These are phyloP conservation scores for Lutjanus argentimaculatus DNA, from an alignment of 2,797 vertebrate genomes.

Conservation along the genomic window DNA sequence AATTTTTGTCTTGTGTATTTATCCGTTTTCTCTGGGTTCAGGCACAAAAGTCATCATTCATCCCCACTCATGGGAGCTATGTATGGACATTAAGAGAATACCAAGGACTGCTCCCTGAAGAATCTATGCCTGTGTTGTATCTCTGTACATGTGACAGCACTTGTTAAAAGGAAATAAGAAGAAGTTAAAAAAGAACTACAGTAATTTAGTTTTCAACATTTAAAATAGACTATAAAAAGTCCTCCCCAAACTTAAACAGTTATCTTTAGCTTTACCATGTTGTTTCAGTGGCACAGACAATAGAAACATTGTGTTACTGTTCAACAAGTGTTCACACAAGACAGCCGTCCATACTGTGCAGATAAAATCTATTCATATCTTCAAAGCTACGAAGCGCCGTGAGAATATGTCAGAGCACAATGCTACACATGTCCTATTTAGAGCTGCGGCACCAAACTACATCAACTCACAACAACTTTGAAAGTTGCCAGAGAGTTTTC, in stretches of 20 bases:
- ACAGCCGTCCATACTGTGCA: slow-evolving; percentile 39
- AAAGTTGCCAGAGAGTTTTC: slow-evolving; percentile 83
- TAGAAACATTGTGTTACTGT: slow-evolving; percentile 13
- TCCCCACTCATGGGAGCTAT: no score
- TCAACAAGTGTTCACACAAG: slow-evolving; percentile 50
- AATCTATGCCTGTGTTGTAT: no score
- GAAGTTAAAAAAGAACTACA: no score
- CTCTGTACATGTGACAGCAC: no score
- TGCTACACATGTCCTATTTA: slow-evolving; percentile 76
- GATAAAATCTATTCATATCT: slow-evolving; percentile 60
- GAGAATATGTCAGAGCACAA: slow-evolving; percentile 78
- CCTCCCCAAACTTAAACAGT: neutral
- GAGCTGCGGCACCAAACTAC: slow-evolving; percentile 66
- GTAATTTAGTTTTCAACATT: neutral
- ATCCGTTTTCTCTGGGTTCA: no score
- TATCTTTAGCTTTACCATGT: slow-evolving; percentile 19
- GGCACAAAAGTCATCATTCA: no score
- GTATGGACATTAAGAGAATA: no score
- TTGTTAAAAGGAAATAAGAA: no score
- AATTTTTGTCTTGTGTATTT: no score
- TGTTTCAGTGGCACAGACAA: slow-evolving; percentile 17
- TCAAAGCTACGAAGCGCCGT: slow-evolving; percentile 37
- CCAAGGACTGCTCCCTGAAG: no score
- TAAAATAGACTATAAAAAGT: neutral
- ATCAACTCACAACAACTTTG: slow-evolving; percentile 70